These are phyloP conservation scores for Cheirogaleus major DNA, from an alignment of 2,797 vertebrate species.

Conservation along the genomic window DNA sequence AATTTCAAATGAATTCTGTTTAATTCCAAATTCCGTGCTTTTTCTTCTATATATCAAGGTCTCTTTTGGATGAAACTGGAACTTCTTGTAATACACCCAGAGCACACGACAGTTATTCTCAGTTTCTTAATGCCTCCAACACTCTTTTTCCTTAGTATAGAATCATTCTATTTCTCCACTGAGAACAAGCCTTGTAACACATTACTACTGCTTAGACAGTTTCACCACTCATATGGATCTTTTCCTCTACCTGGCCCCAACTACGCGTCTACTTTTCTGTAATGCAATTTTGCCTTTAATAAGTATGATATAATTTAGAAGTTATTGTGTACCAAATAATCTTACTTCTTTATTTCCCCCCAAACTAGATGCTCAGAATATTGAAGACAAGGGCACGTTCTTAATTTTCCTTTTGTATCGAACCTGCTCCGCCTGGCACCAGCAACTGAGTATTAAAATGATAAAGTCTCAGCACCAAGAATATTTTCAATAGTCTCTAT, in stretches of 20 bases:
- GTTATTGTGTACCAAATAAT: background rate
- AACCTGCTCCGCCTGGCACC: too few relatives aligned
- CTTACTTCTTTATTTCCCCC: background rate
- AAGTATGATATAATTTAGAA: background rate
- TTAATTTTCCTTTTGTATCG: background rate
- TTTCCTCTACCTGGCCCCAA: background rate
- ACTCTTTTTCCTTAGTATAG: background rate
- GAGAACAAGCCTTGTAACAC: background rate
- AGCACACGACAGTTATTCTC: background rate
- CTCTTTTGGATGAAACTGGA: background rate
- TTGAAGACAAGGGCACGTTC: background rate
- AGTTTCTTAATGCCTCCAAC: background rate
- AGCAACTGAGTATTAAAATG: background rate
- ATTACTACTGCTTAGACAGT: background rate
- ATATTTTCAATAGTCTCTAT: background rate
- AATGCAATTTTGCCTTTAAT: background rate
- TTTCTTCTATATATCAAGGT: background rate
- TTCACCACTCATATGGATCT: background rate
- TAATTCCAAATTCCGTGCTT: background rate
- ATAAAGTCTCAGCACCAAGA: background rate
- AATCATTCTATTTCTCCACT: background rate
- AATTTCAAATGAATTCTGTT: background rate
- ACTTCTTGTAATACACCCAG: background rate
- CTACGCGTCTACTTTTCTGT: background rate
- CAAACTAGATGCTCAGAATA: background rate